Base-by-base conservation (phyloP, 92 coral and sea anemone species). In the Phenganax stokvisi region DNA sequence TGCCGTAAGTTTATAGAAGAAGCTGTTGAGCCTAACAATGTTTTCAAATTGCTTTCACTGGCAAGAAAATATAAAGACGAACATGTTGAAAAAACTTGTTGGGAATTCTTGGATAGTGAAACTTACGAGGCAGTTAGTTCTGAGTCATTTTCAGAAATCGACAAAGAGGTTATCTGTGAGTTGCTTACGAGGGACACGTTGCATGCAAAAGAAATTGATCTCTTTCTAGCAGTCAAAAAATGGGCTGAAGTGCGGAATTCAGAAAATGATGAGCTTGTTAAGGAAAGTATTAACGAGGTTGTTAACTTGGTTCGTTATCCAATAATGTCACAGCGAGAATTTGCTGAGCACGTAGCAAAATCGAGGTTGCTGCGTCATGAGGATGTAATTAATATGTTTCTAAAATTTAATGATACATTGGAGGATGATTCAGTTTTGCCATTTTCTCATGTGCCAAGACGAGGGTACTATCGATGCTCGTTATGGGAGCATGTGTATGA, bases 371-470 rank as follows among this genome's bases (percentile, higher is more conserved):
- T 86, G 17, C 67, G 76, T 62, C 85, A 86, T 30, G 80, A 84
- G 54, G 88, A 86, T 56, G 88, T 86, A 7, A 84, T 86, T 10
- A 81, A 83, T 11, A 84, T 86, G 79, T 86, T 86, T 67, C 57
- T 86, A 71, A 75, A 73, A 12, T 86, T 81, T 15, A 86, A 72
- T 27, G 85, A 76, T 25, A 84, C 84, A n/a, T 64, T 71, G n/a
- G 82, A 79, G 58, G 80, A 82, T 12, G 56, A 74, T 6, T 54
- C 63, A 55, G 29, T 84, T 0, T 53, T 86, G 57, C 83, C 88
- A 12, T 86, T 86, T 51, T 81, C 88, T 10, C 85, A 81, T 25
- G 85, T 81, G 7, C 85, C 88, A 0, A 85, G 88, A 10, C 77
- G 82, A 0, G 88, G 88, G 15, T 84, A 81, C 9, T 66, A 81